A percentile compares a stretch with the other conserved stretches of the same genome.
Conservation (phyloP, 1,140 invertebrate genomes). For the Eufriesea mexicana region DNA sequence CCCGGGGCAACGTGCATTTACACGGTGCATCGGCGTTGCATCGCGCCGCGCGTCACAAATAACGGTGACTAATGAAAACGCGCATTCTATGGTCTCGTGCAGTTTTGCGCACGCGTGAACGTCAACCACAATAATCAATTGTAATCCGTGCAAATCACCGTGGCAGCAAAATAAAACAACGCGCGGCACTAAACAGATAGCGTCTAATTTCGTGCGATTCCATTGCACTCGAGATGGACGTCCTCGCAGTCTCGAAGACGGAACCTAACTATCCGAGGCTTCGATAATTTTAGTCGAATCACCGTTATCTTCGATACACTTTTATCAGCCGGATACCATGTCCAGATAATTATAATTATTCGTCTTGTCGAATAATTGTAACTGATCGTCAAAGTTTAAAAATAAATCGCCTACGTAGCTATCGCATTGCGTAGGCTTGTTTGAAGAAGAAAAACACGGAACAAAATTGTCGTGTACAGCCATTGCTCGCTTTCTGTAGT, state of each 20-base stretch:
- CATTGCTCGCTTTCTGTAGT: no score
- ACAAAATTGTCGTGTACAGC: no score
- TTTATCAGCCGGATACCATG: no score
- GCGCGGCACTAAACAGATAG: neutral
- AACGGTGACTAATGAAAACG: slow-evolving; percentile 67
- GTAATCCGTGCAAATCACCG: slow-evolving; percentile 42
- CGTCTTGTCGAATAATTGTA: no score
- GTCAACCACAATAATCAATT: slow-evolving; percentile 42
- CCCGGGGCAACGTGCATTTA: slow-evolving; percentile 58
- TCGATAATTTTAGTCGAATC: neutral
- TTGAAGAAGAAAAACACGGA: no score
- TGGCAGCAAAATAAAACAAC: slow-evolving; percentile 13
- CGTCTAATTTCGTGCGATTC: neutral
- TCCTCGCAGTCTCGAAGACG: neutral
- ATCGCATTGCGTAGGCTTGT: no score
- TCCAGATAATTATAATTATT: no score
- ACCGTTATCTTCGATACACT: no score
- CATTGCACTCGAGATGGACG: neutral
- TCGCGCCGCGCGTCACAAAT: slow-evolving; percentile 62
- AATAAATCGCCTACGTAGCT: no score
- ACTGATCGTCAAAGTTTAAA: no score
- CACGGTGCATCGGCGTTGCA: slow-evolving; percentile 53
- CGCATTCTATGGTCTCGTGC: slow-evolving; percentile 52
- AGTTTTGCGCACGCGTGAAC: slow-evolving; percentile 23
- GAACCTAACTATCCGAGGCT: no score